Percentiles rank a stretch among this genome's conserved stretches.
Evolutionary conservation across 23 tunicate genomes (phyloP).

Genomic region (Ascidia mentula): DNA sequence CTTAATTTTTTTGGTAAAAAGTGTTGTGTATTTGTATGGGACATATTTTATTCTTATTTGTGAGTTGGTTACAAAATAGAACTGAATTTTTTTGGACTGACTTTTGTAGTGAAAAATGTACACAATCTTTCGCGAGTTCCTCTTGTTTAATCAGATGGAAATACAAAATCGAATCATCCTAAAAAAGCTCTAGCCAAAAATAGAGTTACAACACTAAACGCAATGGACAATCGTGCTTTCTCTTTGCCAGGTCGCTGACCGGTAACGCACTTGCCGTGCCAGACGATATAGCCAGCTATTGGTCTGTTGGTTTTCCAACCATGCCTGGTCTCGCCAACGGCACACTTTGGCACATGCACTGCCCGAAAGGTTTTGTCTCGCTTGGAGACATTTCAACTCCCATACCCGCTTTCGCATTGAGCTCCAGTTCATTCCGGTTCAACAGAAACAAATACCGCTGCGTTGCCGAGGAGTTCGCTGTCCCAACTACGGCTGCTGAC

Average conservation of each 20-base stretch:
- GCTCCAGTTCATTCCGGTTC: background rate
- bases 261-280: conserved; percentile 1
- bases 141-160: too few relatives aligned
- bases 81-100: too few relatives aligned
- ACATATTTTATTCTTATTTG: too few relatives aligned
- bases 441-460: background rate
- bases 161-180: too few relatives aligned
- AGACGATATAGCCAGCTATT: background rate
- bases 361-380: background rate
- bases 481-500: background rate
- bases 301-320: background rate
- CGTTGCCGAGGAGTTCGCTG: background rate
- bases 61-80: too few relatives aligned
- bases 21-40: too few relatives aligned
- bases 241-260: background rate
- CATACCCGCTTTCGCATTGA: background rate
- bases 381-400: background rate
- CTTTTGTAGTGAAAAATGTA: too few relatives aligned
- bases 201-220: too few relatives aligned
- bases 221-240: too few relatives aligned
- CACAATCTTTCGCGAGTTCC: too few relatives aligned
- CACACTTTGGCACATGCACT: background rate
- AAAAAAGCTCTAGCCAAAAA: too few relatives aligned
- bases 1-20: too few relatives aligned
- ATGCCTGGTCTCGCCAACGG: background rate